These are phyloP conservation scores for Alca torda DNA, from an alignment of 2,797 vertebrate genomes.

Conservation along the genomic window DNA sequence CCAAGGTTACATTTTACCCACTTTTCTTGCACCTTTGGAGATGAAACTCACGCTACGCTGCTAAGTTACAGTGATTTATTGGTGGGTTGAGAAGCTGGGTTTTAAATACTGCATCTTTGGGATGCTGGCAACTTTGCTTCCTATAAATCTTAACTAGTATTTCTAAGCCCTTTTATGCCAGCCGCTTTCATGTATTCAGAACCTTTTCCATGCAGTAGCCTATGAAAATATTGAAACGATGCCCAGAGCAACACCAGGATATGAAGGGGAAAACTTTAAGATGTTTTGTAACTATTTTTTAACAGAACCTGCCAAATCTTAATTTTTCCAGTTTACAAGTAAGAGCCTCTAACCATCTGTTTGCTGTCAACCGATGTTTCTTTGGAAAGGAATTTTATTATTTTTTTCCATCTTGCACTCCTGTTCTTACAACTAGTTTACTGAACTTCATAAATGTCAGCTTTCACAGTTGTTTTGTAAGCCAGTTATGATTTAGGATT, in stretches of 20 bases:
- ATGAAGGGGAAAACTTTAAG: conserved; percentile 71
- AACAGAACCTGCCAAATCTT: conserved; percentile 74
- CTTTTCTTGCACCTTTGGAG: conserved; percentile 49
- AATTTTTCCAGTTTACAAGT: conserved; percentile 77
- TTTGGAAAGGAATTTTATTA: conserved; percentile 75
- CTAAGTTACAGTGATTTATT: conserved; percentile 54
- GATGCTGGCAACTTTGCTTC: conserved; percentile 48
- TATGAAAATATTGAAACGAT: conserved; percentile 75
- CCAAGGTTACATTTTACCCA: neutral
- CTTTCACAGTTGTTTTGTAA: conserved; percentile 63
- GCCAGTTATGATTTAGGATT: conserved; percentile 75
- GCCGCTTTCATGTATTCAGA: conserved; percentile 63
- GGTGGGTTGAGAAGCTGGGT: conserved; percentile 52
- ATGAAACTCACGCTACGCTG: neutral
- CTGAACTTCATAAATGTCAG: conserved; percentile 75
- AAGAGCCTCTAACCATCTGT: conserved; percentile 77
- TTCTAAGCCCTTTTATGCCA: conserved; percentile 68
- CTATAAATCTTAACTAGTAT: conserved; percentile 61
- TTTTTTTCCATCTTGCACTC: conserved; percentile 71
- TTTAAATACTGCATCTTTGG: conserved; percentile 43
- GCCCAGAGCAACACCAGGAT: conserved; percentile 76
- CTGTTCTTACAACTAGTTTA: conserved; percentile 74
- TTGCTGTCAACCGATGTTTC: conserved; percentile 78
- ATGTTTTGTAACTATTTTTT: conserved; percentile 71
- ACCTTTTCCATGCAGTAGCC: conserved; percentile 75